A percentile compares a stretch with the other conserved stretches of the same genome.
phyloP scores from a whole-genome alignment of 2,888 invertebrate species.

The Himalopsyche kuldschensis region DNA sequence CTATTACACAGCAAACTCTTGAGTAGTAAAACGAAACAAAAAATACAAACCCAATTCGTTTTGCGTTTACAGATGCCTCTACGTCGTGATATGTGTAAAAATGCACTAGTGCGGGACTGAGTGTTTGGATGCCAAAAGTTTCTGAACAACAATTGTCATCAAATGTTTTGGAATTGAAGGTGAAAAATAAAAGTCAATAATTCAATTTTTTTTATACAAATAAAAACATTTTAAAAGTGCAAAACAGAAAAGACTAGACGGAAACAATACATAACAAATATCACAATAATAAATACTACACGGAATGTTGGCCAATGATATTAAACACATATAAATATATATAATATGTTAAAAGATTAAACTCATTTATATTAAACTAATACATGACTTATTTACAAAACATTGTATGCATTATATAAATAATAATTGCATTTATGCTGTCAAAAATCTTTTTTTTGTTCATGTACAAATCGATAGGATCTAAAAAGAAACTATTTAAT shows the following conservation, averaged over 20 bases:
- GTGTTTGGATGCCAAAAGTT: too few relatives aligned
- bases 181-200: too few relatives aligned
- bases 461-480: background rate
- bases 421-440: background rate
- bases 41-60: too few relatives aligned
- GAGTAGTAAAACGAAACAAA: too few relatives aligned
- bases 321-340: background rate
- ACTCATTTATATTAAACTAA: background rate
- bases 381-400: background rate
- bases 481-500: background rate
- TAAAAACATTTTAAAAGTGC: background rate
- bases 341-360: background rate
- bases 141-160: too few relatives aligned
- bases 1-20: too few relatives aligned
- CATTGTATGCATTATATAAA: background rate
- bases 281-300: background rate
- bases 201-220: too few relatives aligned
- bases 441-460: background rate
- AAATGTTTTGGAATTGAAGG: too few relatives aligned
- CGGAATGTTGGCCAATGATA: background rate
- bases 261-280: background rate
- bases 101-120: too few relatives aligned
- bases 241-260: background rate
- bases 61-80: too few relatives aligned
- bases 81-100: too few relatives aligned